Evolutionary conservation across 1,140 invertebrate genomes (phyloP).

Genomic region (Ptiloglossa arizonensis): DNA sequence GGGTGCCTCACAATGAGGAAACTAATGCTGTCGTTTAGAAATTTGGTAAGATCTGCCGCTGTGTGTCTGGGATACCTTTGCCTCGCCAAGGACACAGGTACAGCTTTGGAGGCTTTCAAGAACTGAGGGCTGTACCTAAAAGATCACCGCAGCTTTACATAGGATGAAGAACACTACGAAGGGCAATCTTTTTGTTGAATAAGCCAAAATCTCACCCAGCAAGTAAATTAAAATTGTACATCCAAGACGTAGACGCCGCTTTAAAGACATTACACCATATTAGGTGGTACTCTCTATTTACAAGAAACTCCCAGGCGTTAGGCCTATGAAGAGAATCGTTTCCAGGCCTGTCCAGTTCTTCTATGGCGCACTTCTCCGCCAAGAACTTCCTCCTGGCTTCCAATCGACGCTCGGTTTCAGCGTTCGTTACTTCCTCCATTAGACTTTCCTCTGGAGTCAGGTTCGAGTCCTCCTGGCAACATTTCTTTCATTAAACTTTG

Average conservation of each 20-base stretch:
- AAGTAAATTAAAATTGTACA: constrained; percentile 93
- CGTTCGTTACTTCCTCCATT: constrained; percentile 72
- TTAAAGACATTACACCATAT: constrained; percentile 94
- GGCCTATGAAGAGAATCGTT: constrained; percentile 87
- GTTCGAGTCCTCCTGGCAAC: constrained; percentile 70
- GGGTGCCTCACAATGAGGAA: constrained; percentile 95
- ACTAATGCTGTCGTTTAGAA: constrained; percentile 86
- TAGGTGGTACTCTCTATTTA: constrained; percentile 89
- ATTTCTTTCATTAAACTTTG: background rate
- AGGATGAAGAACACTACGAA: background rate
- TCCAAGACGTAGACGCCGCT: constrained; percentile 93
- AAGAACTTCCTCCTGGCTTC: constrained; percentile 80
- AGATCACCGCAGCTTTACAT: constrained; percentile 19
- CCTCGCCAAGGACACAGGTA: constrained; percentile 89
- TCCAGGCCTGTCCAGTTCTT: constrained; percentile 82
- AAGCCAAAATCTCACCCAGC: constrained; percentile 83
- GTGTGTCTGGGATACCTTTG: constrained; percentile 89
- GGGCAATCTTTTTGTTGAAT: no score
- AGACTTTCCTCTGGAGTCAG: constrained; percentile 75
- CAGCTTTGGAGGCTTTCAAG: constrained; percentile 88
- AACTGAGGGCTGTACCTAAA: constrained; percentile 87
- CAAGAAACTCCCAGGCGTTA: constrained; percentile 92
- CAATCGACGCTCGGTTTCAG: constrained; percentile 81
- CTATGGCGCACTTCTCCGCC: constrained; percentile 80
- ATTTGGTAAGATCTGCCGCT: constrained; percentile 85